Evolutionary conservation across 2,797 vertebrate genomes (phyloP), one percentile per base, ranked within the genome.

Genomic region (Syncerus caffer): DNA sequence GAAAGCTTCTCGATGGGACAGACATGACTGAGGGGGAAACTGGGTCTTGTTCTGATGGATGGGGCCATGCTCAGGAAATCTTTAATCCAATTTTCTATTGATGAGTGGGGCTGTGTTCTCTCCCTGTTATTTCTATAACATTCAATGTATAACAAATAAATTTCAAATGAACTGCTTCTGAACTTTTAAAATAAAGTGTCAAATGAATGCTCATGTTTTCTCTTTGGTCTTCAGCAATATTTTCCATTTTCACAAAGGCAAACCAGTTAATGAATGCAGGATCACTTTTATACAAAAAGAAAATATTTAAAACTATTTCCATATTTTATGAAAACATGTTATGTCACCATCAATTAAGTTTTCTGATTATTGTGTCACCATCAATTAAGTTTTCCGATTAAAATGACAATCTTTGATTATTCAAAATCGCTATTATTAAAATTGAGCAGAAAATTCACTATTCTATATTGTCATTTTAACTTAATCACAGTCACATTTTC

Each of bases 131-230:
- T 71, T 23, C n/a, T 71, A n/a, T 38, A 98, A 85, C 94, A 57
- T 97, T 97, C 88, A 98, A 21, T 5, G 10, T 29, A 92, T 84
- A 47, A 89, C 93, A 96, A 87, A 93, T 84, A 96, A 97, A 96
- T 50, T 96, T 38, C 53, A 97, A 93, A 89, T 34, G 38, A 96
- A 98, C 74, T 96, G 11, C 84, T 98, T 83, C 78, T 97, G 87
- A 98, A 98, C 47, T 97, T 98, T 96, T 45, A 90, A 96, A 93
- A 93, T 86, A 96, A 97, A 97, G 96, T 94, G 19, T 13, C 58
- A 91, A 91, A 31, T 31, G 4, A 85, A 79, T 51, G 96, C 6
- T 9, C 34, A 89, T 45, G 74, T 93, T 86, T 38, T 45, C 31
- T 96, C 2, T 92, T 97, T 96, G 88, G 67, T 89, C 25, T 58